Evolutionary conservation across 2,888 invertebrate species (phyloP).

Genomic region (Conus canariensis): DNA sequence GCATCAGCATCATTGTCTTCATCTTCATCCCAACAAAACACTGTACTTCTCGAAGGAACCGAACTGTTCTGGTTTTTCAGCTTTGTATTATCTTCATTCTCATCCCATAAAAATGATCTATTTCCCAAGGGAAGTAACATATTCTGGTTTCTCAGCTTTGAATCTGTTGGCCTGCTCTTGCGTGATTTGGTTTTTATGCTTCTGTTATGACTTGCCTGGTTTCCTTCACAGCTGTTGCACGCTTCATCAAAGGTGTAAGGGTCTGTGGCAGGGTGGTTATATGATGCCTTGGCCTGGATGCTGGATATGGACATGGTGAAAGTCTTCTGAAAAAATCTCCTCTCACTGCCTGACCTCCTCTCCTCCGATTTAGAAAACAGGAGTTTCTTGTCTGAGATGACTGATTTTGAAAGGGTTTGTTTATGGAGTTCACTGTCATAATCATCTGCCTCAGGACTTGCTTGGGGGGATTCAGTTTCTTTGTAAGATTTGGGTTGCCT

Average conservation of each 20-base stretch:
- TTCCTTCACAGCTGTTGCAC: not conserved
- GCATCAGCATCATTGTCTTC: conserved; percentile 31
- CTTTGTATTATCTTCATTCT: not conserved
- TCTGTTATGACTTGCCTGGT: not conserved
- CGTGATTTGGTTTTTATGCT: not conserved
- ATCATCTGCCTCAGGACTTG: not conserved
- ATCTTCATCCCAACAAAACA: conserved; percentile 25
- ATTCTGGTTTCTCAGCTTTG: not conserved
- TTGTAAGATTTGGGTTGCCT: conserved; percentile 38
- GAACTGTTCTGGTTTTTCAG: not conserved
- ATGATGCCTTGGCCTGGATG: not conserved
- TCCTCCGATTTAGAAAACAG: conserved; percentile 27
- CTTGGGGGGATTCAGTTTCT: not conserved
- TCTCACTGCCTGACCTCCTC: not conserved
- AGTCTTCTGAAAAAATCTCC: conserved; percentile 4
- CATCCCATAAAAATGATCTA: not conserved
- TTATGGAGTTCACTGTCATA: not conserved
- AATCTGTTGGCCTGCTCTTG: not conserved
- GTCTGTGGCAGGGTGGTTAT: conserved; percentile 12
- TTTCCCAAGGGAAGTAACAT: not conserved
- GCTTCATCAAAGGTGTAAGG: conserved; percentile 37
- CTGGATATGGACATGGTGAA: conserved; percentile 34
- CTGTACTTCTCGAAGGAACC: not conserved
- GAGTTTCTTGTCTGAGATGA: conserved; percentile 13
- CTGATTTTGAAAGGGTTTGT: not conserved